Evolutionary conservation across 2,113 vertebrate species (phyloP).

Genomic region (Willisornis vidua): DNA sequence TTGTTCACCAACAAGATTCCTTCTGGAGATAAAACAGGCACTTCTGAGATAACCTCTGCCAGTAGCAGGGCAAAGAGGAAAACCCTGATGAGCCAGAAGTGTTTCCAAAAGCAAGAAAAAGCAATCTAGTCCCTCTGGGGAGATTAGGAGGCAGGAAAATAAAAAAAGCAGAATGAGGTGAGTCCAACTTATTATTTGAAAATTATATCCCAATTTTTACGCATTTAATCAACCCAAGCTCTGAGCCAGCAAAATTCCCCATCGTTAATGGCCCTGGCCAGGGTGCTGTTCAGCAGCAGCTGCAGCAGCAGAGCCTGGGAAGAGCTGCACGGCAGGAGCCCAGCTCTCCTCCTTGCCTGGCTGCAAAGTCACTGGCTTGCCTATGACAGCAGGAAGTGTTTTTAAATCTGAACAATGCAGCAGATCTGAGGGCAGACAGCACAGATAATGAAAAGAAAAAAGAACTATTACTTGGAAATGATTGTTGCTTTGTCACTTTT

Average conservation of each 20-base stretch:
- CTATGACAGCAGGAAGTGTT: constrained; percentile 32
- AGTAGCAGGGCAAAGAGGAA: not conserved
- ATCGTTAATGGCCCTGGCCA: fast-evolving
- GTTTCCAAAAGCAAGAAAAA: not conserved
- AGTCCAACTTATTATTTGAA: not conserved
- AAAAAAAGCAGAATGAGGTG: not conserved
- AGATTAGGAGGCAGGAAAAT: not conserved
- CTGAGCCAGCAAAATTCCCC: not conserved
- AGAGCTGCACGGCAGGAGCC: not conserved
- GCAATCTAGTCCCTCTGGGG: not conserved
- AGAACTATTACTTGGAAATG: constrained; percentile 45
- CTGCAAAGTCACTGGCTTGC: not conserved
- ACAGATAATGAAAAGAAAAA: constrained; percentile 62
- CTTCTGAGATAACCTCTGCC: not conserved
- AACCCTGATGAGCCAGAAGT: not conserved
- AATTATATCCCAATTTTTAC: not conserved
- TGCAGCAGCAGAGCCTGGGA: not conserved
- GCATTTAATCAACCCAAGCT: not conserved
- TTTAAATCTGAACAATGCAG: constrained; percentile 49
- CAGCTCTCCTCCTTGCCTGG: not conserved
- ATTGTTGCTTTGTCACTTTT: constrained; percentile 58
- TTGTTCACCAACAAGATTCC: not conserved
- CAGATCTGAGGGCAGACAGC: constrained; percentile 46
- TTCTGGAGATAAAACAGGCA: not conserved
- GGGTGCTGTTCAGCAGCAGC: not conserved